Conservation (phyloP, 2,797 vertebrate genomes). For the Jordanella pulchra region DNA sequence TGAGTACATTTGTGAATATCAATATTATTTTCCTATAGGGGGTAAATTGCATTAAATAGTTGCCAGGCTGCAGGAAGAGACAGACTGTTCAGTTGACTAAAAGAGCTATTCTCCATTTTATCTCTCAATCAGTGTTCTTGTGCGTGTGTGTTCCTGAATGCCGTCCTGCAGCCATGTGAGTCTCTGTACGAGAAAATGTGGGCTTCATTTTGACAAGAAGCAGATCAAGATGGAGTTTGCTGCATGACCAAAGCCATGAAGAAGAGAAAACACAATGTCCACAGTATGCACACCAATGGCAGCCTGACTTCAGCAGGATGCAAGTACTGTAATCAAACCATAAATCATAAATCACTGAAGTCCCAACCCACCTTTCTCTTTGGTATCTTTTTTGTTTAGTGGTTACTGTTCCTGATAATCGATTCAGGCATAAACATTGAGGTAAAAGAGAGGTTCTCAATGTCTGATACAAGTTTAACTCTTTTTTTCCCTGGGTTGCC, state of each 20-base stretch:
- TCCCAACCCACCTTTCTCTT: slow-evolving; percentile 46
- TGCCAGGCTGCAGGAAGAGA: slow-evolving; percentile 63
- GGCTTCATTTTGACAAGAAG: slow-evolving; percentile 52
- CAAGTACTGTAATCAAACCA: slow-evolving; percentile 80
- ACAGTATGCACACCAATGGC: slow-evolving; percentile 68
- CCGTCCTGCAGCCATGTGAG: slow-evolving; percentile 18
- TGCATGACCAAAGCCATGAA: slow-evolving; percentile 63
- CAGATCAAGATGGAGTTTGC: slow-evolving; percentile 49
- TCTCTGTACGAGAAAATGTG: slow-evolving; percentile 26
- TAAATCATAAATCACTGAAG: slow-evolving; percentile 78
- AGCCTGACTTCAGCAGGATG: slow-evolving; percentile 64
- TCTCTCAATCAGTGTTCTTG: slow-evolving; percentile 65
- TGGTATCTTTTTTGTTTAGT: slow-evolving; percentile 7
- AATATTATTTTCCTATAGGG: slow-evolving; percentile 68
- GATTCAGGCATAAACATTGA: not conserved
- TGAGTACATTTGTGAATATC: slow-evolving; percentile 67
- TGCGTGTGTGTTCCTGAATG: slow-evolving; percentile 32
- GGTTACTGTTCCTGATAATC: slow-evolving; percentile 40
- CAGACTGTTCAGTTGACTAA: slow-evolving; percentile 60
- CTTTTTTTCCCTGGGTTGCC: not conserved
- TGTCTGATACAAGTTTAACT: not conserved
- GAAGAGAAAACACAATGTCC: slow-evolving; percentile 51
- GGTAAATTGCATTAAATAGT: slow-evolving; percentile 70
- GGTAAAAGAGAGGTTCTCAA: not conserved
- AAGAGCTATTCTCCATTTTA: slow-evolving; percentile 70